Percentiles rank a stretch among this genome's conserved stretches.
Conservation (phyloP, 2,113 vertebrate species). For the Gopherus flavomarginatus region DNA sequence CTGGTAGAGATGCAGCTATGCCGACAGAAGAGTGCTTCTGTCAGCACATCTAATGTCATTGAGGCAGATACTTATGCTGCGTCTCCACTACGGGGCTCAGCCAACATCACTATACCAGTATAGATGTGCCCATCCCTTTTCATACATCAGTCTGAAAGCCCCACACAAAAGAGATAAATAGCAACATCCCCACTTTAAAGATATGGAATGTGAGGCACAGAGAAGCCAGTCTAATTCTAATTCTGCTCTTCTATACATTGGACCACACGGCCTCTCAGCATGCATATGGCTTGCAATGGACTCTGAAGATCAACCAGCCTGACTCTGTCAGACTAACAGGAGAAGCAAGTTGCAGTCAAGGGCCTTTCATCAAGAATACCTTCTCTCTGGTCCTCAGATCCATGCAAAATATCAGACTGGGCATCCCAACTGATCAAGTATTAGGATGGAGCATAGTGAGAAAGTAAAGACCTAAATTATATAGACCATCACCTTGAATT, state of each 20-base stretch:
- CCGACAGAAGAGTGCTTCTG: no score
- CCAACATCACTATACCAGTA: no score
- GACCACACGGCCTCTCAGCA: background rate
- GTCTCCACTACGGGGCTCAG: no score
- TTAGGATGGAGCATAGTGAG: background rate
- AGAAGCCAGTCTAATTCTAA: background rate
- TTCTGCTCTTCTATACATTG: background rate
- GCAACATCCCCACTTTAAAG: background rate
- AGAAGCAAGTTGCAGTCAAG: background rate
- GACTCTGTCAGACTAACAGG: background rate
- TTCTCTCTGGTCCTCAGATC: background rate
- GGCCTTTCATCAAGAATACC: background rate
- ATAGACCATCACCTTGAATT: background rate
- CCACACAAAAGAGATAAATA: background rate
- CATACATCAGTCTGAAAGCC: no score
- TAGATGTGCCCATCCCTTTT: no score
- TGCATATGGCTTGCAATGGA: background rate
- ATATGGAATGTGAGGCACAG: background rate
- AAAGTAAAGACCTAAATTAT: background rate
- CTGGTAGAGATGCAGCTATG: no score
- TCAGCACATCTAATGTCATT: no score
- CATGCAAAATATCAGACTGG: background rate
- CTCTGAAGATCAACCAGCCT: background rate
- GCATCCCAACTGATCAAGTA: background rate
- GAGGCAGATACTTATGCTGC: no score